Conservation (phyloP, 2,797 vertebrate genomes). For the Lutjanus argentimaculatus region DNA sequence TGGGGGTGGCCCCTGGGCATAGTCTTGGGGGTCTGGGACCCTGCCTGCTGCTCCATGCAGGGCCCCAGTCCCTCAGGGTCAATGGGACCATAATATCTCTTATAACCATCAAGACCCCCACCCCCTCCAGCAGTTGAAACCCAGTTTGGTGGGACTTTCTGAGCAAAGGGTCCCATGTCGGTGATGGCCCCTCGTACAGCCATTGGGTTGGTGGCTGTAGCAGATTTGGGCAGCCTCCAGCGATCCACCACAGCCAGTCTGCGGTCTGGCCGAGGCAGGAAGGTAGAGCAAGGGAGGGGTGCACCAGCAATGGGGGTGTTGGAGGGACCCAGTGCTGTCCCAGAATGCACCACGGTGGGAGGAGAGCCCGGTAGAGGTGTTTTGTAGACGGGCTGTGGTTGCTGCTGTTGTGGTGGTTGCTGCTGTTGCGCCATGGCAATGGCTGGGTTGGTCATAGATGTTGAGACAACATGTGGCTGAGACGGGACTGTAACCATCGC, state of each 20-base stretch:
- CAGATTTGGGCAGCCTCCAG: constrained; percentile 89
- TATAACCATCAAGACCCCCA: constrained; percentile 92
- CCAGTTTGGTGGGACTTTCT: constrained; percentile 87
- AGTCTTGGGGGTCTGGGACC: constrained; percentile 90
- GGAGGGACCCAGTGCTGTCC: constrained; percentile 86
- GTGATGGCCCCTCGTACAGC: constrained; percentile 79
- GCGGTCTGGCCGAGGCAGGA: constrained; percentile 90
- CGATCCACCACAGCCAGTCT: constrained; percentile 90
- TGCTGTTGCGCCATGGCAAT: constrained; percentile 84
- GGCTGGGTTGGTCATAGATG: constrained; percentile 80
- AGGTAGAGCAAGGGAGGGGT: constrained; percentile 90
- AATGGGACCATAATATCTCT: constrained; percentile 95
- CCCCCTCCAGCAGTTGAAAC: constrained; percentile 81
- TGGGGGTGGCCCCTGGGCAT: constrained; percentile 87
- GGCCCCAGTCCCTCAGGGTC: constrained; percentile 93
- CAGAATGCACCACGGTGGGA: constrained; percentile 86
- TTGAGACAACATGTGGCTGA: constrained; percentile 83
- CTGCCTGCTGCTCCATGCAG: constrained; percentile 89
- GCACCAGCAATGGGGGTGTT: constrained; percentile 87
- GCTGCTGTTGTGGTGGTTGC: constrained; percentile 81
- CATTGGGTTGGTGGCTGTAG: constrained; percentile 82
- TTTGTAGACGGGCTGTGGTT: constrained; percentile 88
- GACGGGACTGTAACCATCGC: constrained; percentile 83
- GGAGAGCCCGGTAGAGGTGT: constrained; percentile 87
- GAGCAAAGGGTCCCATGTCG: constrained; percentile 86